Base-by-base conservation (phyloP, 2,888 invertebrate genomes). In the Xanthorhoe designata region DNA sequence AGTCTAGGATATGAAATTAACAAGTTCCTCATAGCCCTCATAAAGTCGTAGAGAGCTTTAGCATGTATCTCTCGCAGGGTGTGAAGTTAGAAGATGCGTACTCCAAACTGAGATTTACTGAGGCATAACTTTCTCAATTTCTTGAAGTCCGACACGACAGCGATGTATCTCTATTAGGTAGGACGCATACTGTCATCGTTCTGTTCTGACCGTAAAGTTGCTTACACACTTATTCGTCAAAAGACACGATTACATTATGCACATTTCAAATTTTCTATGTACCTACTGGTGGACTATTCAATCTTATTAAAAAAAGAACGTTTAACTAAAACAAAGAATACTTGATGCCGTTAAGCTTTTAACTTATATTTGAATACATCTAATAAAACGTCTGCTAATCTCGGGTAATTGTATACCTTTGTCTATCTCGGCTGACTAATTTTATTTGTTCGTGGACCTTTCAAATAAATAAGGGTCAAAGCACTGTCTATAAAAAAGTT, bases 1-100 rank as follows among this genome's bases (percentile, higher is more conserved):
- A 32, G 32, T 69, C 55, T 72, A 57, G 71, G 70, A 74, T 76
- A 77, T 74, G 70, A 75, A 76, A 78, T 80, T 78, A 75, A 71
- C 59, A 75, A 79, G 77, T 80, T 79, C 68, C 71, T 72, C 70
- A 69, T 66, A 75, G 71, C 66, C 56, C 62, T 61, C 53, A 56
- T 61, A 61, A 56, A 59, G 51, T 52, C 50, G 38, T 60, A 29
- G 60, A 62, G 63, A 60, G 66, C 52, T 61, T 52, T 55, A 61
- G 71, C 63, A 59, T 67, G 56, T 63, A 63, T 45, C 45, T 35
- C 53, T 53, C 47, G 66, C 55, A 52, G 42, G 58, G 68, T 68
- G 64, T 61, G 54, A 70, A 68, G 61, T 69, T 72, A 70, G 61
- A 73, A 69, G 67, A 61, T 73, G 69, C 64, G 66, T 58, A 62